Base-by-base conservation (phyloP, 1,140 invertebrate species). In the Conus betulinus region DNA sequence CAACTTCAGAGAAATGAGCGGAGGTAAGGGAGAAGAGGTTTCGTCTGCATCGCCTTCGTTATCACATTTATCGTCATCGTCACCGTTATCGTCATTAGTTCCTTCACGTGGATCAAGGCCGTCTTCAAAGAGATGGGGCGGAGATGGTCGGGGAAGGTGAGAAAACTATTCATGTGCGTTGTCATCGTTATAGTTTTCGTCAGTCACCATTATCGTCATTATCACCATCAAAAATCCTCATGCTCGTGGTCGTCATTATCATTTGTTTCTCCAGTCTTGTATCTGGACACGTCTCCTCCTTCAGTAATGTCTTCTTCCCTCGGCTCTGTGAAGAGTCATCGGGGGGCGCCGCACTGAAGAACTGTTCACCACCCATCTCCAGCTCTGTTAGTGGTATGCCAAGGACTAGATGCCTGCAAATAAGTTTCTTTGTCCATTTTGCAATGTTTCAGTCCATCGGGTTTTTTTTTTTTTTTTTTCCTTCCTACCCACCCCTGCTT, bases 1-100 rank as follows among this genome's bases (percentile, higher is more conserved):
- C 15, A 91, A 91, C 85, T 93, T 94, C 86, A 91, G 90, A 67
- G 91, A 93, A 15, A 81, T 93, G 53, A 94, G 52, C 71, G 89
- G 57, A 88, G 79, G 67, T 83, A 4, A 51, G 76, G 17, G 60
- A 20, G 17, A 20, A 13, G 17, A 20, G 60, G 17, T 5, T 13
- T 79, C 78, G 39, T 39, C 39, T 39, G 39, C 39, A 39, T 63
- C 60, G 17, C 4, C 78, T 3, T 79, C 78, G 23, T 79, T 23
- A 79, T 79, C 78, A 79, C 23, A 10, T 13, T 79, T 23, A 79
- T 79, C 78, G 23, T 79, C 78, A 79, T 79, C 78, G 23, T 27
- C 78, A 79, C 3, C 78, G 23, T 27, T 23, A 79, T 27, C 78
- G 23, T 27, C 78, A 79, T 25, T 23, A 79, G 11, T 52, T 3